phyloP scores from a whole-genome alignment of 2,113 vertebrate species.

The Atherinomorus stipes region DNA sequence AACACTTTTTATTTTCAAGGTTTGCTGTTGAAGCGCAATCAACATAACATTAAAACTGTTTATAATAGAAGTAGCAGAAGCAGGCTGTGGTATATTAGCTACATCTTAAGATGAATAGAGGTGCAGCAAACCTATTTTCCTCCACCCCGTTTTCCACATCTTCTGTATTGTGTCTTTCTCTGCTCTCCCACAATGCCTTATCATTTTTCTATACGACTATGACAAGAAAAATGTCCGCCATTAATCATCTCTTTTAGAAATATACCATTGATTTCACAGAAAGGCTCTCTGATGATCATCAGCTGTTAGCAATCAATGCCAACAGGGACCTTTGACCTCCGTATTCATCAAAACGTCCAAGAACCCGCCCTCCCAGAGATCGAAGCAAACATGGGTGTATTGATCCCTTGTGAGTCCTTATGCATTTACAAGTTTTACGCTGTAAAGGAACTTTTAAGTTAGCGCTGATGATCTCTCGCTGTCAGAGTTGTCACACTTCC shows the following conservation, averaged over 20 bases:
- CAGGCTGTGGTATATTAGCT: not conserved
- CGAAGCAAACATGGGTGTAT: conserved; percentile 39
- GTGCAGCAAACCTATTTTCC: not conserved
- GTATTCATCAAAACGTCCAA: conserved; percentile 60
- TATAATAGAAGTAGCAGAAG: not conserved
- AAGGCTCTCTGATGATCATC: conserved; percentile 46
- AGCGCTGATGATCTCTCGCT: conserved; percentile 38
- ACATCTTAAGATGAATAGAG: not conserved
- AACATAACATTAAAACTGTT: not conserved
- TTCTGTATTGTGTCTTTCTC: too few species aligned
- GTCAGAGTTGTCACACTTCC: conserved; percentile 20
- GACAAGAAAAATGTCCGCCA: conserved; percentile 44
- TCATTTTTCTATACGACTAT: conserved; percentile 13
- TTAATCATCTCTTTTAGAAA: conserved; percentile 38
- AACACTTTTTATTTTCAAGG: not conserved
- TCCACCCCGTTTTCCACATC: not conserved
- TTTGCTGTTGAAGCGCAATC: not conserved
- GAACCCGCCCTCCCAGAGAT: conserved; percentile 21
- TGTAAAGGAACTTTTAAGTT: conserved; percentile 41
- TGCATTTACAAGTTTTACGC: conserved; percentile 35
- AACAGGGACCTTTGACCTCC: conserved; percentile 59
- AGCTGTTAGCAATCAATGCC: conserved; percentile 62
- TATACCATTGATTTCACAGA: conserved; percentile 48
- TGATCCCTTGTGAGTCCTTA: conserved; percentile 23
- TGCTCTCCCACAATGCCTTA: not conserved